A percentile compares a stretch with the other conserved stretches of the same genome.
Conservation (phyloP, 2,888 invertebrate species). For the Drosophila vallismaia region DNA sequence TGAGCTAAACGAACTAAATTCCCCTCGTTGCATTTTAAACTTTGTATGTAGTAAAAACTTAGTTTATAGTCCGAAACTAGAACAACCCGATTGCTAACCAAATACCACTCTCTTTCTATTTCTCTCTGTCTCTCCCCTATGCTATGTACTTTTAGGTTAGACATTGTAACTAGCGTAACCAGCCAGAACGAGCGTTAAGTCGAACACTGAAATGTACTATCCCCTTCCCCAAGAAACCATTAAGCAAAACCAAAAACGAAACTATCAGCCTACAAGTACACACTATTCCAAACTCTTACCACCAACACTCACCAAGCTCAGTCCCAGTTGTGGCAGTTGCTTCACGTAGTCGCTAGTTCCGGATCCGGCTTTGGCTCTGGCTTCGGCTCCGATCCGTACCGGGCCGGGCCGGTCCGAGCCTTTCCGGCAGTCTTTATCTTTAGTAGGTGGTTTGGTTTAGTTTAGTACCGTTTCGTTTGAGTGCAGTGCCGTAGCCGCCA, state of each 20-base stretch:
- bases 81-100: constrained; percentile 65
- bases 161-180: constrained; percentile 72
- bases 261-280: constrained; percentile 46
- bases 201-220: constrained; percentile 50
- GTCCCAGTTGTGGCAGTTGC: constrained; percentile 39
- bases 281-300: constrained; percentile 39
- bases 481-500: constrained; percentile 46
- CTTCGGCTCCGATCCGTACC: constrained; percentile 11
- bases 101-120: constrained; percentile 68
- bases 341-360: constrained; percentile 39
- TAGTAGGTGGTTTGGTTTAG: constrained; percentile 62
- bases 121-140: constrained; percentile 69
- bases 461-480: constrained; percentile 48
- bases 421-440: constrained; percentile 59
- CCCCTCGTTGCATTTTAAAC: constrained; percentile 55
- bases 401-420: constrained; percentile 12
- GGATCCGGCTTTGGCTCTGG: constrained; percentile 15
- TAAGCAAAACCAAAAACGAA: constrained; percentile 23
- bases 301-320: constrained; percentile 39
- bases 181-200: constrained; percentile 26
- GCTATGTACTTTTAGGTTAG: constrained; percentile 80
- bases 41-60: constrained; percentile 60
- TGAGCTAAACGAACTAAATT: constrained; percentile 20
- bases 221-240: neutral
- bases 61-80: constrained; percentile 54